These are phyloP conservation scores for Palythoa grandiflora DNA, from an alignment of 92 coral and sea anemone genomes.

Conservation along the genomic window DNA sequence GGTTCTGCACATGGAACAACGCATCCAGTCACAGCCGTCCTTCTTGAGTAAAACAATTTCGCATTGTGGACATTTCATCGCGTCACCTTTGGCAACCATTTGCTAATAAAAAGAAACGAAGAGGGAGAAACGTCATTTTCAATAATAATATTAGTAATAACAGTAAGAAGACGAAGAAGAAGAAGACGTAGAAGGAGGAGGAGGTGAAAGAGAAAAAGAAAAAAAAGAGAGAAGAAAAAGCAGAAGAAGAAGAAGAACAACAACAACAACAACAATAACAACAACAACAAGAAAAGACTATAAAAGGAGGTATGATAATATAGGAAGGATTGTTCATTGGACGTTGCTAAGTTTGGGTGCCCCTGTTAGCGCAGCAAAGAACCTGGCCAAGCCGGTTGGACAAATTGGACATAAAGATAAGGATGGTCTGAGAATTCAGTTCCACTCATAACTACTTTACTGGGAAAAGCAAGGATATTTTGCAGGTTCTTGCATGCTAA, in stretches of 20 bases:
- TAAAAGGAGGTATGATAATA: too few species aligned
- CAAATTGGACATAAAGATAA: too few species aligned
- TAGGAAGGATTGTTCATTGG: too few species aligned
- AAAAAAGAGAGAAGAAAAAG: not conserved
- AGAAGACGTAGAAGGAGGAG: too few species aligned
- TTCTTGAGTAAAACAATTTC: conserved; percentile 88
- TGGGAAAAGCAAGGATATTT: too few species aligned
- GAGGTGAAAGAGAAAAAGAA: too few species aligned
- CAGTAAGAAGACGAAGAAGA: not conserved
- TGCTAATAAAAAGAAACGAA: conserved; percentile 57
- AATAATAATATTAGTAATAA: not conserved
- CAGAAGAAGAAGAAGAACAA: not conserved
- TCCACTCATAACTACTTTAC: too few species aligned
- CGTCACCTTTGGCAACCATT: conserved; percentile 91
- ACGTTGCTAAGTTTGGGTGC: too few species aligned
- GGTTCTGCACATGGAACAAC: conserved; percentile 93
- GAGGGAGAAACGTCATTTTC: not conserved
- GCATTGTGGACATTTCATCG: conserved; percentile 95
- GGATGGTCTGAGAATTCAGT: too few species aligned
- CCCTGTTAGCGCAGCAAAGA: too few species aligned
- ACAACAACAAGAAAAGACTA: not conserved
- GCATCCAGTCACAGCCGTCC: conserved; percentile 99
- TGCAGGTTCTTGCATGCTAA: too few species aligned
- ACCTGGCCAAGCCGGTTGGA: too few species aligned
- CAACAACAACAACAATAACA: not conserved